These are phyloP conservation scores for Aphodius granarius DNA, from an alignment of 2,888 invertebrate genomes.

Conservation along the genomic window DNA sequence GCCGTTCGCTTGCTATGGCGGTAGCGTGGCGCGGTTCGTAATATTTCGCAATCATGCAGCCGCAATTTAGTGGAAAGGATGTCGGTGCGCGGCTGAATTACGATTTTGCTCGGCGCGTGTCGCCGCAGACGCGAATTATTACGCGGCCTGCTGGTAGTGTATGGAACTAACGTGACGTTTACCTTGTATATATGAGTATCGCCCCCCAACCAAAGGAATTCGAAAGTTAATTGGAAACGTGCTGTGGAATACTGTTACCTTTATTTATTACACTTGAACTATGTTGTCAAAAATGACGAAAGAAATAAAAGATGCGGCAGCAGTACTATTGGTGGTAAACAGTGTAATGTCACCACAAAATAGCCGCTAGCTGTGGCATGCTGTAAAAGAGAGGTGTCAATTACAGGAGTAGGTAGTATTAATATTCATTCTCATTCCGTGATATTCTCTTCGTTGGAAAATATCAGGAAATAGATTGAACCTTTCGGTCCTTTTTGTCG, in stretches of 20 bases:
- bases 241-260: not conserved
- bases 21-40: not conserved
- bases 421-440: not conserved
- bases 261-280: not conserved
- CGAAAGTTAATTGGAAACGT: not conserved
- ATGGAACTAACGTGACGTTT: not conserved
- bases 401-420: too few relatives aligned
- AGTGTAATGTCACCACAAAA: too few relatives aligned
- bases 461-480: not conserved
- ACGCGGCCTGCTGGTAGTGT: not conserved
- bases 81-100: slow-evolving; percentile 5
- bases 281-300: too few relatives aligned
- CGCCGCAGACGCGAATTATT: slow-evolving; percentile 7
- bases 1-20: not conserved
- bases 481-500: not conserved
- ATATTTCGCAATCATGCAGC: slow-evolving; percentile 9
- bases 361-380: too few relatives aligned
- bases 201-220: not conserved
- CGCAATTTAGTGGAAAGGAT: slow-evolving; percentile 12
- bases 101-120: slow-evolving; percentile 1
- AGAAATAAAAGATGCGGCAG: too few relatives aligned
- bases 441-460: not conserved
- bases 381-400: too few relatives aligned
- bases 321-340: too few relatives aligned
- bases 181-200: not conserved